Evolutionary conservation across 2,888 invertebrate species (phyloP).

Genomic region (Meloe dianella): DNA sequence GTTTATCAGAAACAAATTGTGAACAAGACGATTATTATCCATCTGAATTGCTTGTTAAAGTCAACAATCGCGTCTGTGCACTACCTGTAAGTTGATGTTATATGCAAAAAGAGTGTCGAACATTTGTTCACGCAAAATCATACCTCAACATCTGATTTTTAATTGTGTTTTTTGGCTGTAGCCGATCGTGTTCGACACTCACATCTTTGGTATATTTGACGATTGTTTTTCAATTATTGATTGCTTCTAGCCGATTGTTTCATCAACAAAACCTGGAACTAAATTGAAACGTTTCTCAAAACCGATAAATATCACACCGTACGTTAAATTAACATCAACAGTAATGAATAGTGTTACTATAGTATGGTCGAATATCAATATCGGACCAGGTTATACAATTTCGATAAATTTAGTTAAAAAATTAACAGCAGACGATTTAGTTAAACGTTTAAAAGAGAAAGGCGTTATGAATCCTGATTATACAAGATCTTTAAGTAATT

Average conservation of each 20-base stretch:
- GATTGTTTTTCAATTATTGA: neutral
- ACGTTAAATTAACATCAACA: neutral
- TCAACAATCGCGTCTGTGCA: neutral
- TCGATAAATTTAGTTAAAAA: neutral
- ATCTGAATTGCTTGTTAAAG: neutral
- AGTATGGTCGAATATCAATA: neutral
- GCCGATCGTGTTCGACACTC: too few relatives aligned
- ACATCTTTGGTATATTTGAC: neutral
- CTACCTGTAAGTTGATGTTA: neutral
- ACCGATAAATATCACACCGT: neutral
- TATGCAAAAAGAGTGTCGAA: neutral
- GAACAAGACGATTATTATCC: conserved; percentile 7
- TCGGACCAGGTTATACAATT: neutral
- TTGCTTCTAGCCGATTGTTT: neutral
- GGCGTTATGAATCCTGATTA: neutral
- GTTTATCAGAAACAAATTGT: neutral
- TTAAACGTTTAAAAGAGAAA: neutral
- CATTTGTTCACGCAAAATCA: too few relatives aligned
- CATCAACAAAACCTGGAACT: conserved; percentile 2
- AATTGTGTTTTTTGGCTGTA: too few relatives aligned
- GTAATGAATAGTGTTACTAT: neutral
- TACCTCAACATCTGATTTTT: too few relatives aligned
- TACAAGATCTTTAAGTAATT: conserved; percentile 1
- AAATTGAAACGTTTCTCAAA: neutral
- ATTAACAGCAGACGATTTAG: neutral